A percentile compares a stretch with the other conserved stretches of the same genome.
Conservation (phyloP, 2,888 invertebrate genomes). For the Caenorhabditis sp. region DNA sequence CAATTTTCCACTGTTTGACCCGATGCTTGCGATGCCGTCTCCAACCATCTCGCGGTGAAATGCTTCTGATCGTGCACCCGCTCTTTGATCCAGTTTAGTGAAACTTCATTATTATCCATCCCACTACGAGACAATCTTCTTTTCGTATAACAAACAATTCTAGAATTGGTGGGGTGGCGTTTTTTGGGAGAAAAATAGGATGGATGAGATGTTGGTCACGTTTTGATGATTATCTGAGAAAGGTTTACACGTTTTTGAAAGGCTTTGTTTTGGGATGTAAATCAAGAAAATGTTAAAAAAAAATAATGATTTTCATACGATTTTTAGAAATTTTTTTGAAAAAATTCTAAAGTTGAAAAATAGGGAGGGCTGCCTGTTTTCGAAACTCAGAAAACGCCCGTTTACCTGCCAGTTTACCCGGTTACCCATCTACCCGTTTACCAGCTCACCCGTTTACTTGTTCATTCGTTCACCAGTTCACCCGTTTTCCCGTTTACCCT, state of each 20-base stretch:
- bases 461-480: too few relatives aligned
- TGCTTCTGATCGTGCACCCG: constrained; percentile 28
- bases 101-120: background rate
- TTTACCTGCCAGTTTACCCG: too few relatives aligned
- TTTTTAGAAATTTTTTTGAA: too few relatives aligned
- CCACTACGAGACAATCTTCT: background rate
- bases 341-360: too few relatives aligned
- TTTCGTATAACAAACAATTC: background rate
- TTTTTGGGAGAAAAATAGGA: background rate
- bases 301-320: too few relatives aligned
- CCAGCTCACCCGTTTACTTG: too few relatives aligned
- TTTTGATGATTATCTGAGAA: background rate
- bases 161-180: background rate
- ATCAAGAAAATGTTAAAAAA: too few relatives aligned
- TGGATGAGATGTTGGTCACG: background rate
- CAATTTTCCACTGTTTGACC: constrained; percentile 1
- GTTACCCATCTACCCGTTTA: too few relatives aligned
- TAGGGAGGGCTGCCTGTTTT: too few relatives aligned
- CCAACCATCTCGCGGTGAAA: constrained; percentile 26
- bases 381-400: too few relatives aligned
- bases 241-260: background rate
- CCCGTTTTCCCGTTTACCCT: too few relatives aligned
- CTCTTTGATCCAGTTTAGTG: constrained; percentile 21
- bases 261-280: too few relatives aligned
- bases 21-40: constrained; percentile 11